phyloP scores from a whole-genome alignment of 1,140 invertebrate genomes.

The Zaprionus capensis region DNA sequence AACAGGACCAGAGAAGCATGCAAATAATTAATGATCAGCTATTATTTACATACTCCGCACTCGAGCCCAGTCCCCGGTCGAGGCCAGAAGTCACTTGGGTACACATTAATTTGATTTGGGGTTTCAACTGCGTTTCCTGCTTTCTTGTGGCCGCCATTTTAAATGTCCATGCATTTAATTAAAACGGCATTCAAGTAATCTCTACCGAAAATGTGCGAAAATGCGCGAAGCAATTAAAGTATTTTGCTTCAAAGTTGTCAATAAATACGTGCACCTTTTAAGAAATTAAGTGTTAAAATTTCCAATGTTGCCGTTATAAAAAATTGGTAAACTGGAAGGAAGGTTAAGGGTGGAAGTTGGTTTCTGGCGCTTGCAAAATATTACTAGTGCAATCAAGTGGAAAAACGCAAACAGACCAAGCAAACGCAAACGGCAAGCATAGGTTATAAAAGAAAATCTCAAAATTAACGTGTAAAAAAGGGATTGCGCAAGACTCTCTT shows the following conservation, averaged over 20 bases:
- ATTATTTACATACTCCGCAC: conserved; percentile 60
- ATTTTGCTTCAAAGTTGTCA: conserved; percentile 2
- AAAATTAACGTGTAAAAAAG: conserved; percentile 36
- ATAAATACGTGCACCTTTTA: conserved; percentile 31
- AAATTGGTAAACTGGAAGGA: conserved; percentile 55
- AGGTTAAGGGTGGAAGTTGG: conserved; percentile 12
- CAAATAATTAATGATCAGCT: conserved; percentile 66
- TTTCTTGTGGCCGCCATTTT: conserved; percentile 46
- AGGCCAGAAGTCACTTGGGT: conserved; percentile 26
- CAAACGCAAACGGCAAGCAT: too few relatives aligned
- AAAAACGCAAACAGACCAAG: conserved; percentile 77
- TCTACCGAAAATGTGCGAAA: conserved; percentile 1
- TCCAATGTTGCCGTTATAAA: conserved; percentile 23
- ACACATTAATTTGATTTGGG: conserved; percentile 65
- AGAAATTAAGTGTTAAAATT: not conserved
- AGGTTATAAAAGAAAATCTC: conserved; percentile 49
- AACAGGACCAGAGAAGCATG: conserved; percentile 10
- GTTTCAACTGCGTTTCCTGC: conserved; percentile 50
- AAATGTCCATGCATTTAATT: conserved; percentile 59
- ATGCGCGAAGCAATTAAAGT: conserved; percentile 47
- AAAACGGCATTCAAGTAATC: conserved; percentile 43
- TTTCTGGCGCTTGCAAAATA: conserved; percentile 61
- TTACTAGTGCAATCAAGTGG: conserved; percentile 81
- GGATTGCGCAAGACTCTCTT: conserved; percentile 25
- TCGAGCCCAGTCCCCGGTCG: conserved; percentile 11